Evolutionary conservation across 2,113 vertebrate species (phyloP), one percentile per base, ranked within the genome.

Genomic region (Aptenodytes patagonicus): DNA sequence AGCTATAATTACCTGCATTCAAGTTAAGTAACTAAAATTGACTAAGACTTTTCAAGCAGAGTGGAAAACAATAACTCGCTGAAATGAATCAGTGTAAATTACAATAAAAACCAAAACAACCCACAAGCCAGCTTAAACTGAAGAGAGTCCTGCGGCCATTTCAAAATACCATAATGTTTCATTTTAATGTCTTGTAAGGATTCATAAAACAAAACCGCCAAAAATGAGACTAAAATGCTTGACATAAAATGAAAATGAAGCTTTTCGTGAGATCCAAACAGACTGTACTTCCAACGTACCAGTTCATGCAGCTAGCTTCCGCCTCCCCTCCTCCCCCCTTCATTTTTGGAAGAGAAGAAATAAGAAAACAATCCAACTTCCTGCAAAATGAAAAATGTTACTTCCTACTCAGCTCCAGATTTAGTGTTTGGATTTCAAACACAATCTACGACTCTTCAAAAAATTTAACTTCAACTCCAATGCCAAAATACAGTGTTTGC

Each of bases 391-490:
- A 80, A 90, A 94, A 79, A 79, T 96, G 68, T 86, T 88, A 65
- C 95, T 96, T 93, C 92, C 89, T 92, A 93, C 95, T 96, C 95
- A 95, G 88, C 72, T 95, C 89, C 92, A 95, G 64, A 96, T 96
- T 95, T 97, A 95, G 95, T 77, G 89, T 86, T 89, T 80, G 44
- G 57, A 95, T 81, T 93, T 75, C 68, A 85, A 89, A 70, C 90
- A 77, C 3, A 1, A 92, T 77, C 65, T 71, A 75, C 3, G 1
- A 51, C 49, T 93, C 60, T 44, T 75, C 31, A 62, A 65, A 90
- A 92, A 89, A 65, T 4, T 29, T 78, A 76, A 60, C 68, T 76
- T 88, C 40, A 77, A 65, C 47, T 86, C 22, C 49, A 81, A 34
- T 49, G 77, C 80, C 85, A 92, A 73, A 89, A 68, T 25, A 75